A percentile compares a stretch with the other conserved stretches of the same genome.
These are phyloP conservation scores for Cephalopholis sonnerati DNA, from an alignment of 2,113 vertebrate species.

Conservation along the genomic window DNA sequence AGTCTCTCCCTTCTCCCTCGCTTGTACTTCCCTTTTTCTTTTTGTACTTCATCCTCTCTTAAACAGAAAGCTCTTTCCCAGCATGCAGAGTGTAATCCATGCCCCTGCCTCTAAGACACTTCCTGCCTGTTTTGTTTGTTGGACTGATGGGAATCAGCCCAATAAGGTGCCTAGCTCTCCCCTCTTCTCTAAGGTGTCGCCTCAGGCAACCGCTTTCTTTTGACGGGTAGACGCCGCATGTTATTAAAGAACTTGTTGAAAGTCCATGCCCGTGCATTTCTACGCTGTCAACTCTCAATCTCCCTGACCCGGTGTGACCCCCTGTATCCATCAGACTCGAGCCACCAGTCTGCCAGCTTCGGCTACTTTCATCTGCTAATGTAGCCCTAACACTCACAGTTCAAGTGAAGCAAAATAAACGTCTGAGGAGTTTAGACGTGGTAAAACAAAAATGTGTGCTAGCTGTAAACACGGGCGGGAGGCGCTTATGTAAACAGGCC, in stretches of 20 bases:
- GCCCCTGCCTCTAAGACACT: conserved; percentile 69
- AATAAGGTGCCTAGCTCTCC: conserved; percentile 39
- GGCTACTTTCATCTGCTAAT: conserved; percentile 55
- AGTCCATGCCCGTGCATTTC: conserved; percentile 6
- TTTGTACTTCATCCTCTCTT: conserved; percentile 71
- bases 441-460: conserved; percentile 79
- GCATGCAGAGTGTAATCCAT: conserved; percentile 80
- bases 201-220: conserved; percentile 42
- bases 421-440: conserved; percentile 71
- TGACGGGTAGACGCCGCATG: not conserved
- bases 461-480: conserved; percentile 79
- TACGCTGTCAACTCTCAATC: conserved; percentile 8
- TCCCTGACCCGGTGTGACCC: conserved; percentile 36
- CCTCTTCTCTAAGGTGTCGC: conserved; percentile 49
- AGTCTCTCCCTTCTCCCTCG: conserved; percentile 57
- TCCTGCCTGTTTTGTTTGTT: conserved; percentile 76
- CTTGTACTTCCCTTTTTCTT: conserved; percentile 59
- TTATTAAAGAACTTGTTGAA: conserved; percentile 34
- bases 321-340: not conserved
- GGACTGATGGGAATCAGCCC: conserved; percentile 58
- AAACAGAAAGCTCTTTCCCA: conserved; percentile 77
- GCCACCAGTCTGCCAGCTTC: conserved; percentile 33
- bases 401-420: conserved; percentile 80
- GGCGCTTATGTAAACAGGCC: conserved; percentile 79
- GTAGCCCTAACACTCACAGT: conserved; percentile 72